These are phyloP conservation scores for Anguilla obscura DNA, from an alignment of 2,797 vertebrate species.

Conservation along the genomic window DNA sequence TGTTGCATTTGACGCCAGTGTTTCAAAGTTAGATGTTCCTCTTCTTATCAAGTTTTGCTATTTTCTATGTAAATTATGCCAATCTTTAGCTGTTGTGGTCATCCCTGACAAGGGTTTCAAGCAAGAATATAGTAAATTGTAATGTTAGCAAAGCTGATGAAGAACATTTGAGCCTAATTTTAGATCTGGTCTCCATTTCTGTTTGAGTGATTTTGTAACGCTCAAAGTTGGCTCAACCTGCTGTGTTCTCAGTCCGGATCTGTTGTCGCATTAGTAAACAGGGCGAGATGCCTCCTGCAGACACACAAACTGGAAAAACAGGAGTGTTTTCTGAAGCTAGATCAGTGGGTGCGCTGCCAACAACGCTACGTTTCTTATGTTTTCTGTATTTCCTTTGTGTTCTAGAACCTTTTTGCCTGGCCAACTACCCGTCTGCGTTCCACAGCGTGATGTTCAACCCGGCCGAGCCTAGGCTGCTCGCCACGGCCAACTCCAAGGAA, in stretches of 20 bases:
- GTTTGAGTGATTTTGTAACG: neutral
- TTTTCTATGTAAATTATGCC: neutral
- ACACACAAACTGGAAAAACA: neutral
- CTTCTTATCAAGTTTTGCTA: neutral
- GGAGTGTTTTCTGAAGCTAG: neutral
- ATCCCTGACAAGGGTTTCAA: neutral
- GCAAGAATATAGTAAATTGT: neutral
- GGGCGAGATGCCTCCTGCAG: neutral
- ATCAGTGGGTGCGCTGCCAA: neutral
- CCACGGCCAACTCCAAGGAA: conserved; percentile 98
- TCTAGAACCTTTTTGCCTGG: conserved; percentile 96
- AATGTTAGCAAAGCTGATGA: neutral
- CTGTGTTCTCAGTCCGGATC: neutral
- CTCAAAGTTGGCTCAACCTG: neutral
- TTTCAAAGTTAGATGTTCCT: neutral
- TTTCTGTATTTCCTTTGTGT: conserved; percentile 40
- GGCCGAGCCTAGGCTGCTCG: conserved; percentile 90
- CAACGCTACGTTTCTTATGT: neutral
- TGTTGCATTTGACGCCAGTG: neutral
- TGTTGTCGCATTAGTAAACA: neutral
- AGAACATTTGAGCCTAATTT: neutral
- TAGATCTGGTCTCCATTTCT: neutral
- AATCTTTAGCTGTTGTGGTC: neutral
- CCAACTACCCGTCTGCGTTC: conserved; percentile 97
- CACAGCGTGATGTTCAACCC: conserved; percentile 99